Conservation (phyloP, 2,113 vertebrate species). For the Bos taurus region ARS-UCD2.0 NC_037331.1:66192501-66193000, state of each 20-base stretch:
- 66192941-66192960: background rate
- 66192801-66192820: background rate
- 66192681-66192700: background rate
- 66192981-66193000: background rate
- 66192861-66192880: background rate
- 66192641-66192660: background rate
- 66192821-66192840: background rate
- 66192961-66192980: background rate
- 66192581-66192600: too few species aligned
- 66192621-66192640: too few species aligned
- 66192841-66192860: background rate
- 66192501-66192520: too few species aligned
- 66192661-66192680: background rate
- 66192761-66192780: background rate
- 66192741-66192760: background rate
- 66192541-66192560: too few species aligned
- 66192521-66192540: too few species aligned
- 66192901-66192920: background rate
- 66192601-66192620: too few species aligned
- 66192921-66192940: background rate
- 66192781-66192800: fast-evolving
- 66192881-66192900: background rate
- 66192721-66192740: background rate
- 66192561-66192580: too few species aligned
- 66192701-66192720: background rate